phyloP scores from a whole-genome alignment of 2,113 vertebrate species.

The Ptychochromis oligacanthus region DNA sequence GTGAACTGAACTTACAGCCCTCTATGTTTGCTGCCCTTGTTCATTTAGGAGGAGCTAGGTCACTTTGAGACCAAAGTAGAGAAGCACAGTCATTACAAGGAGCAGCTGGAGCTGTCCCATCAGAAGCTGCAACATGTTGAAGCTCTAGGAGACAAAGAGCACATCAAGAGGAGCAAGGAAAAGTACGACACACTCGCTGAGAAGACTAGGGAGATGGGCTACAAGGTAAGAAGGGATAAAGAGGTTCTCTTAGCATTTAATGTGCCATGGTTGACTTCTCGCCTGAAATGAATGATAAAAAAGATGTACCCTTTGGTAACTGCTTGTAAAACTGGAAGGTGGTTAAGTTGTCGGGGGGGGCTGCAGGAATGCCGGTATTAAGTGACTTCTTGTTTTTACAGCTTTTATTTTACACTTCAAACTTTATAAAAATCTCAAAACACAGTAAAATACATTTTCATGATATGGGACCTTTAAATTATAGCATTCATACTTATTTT shows the following conservation, averaged over 20 bases:
- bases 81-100: constrained; percentile 95
- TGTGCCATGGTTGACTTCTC: background rate
- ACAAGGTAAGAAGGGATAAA: constrained; percentile 83
- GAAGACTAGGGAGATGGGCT: constrained; percentile 92
- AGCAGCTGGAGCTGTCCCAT: constrained; percentile 94
- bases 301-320: background rate
- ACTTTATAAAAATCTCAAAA: background rate
- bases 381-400: background rate
- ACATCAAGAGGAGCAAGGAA: constrained; percentile 87
- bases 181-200: constrained; percentile 88
- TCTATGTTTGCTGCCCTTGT: background rate
- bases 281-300: background rate
- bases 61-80: constrained; percentile 97
- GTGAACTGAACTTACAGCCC: background rate
- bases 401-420: background rate
- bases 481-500: no score
- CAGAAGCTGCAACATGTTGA: constrained; percentile 92
- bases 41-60: constrained; percentile 89
- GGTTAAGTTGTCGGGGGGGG: background rate
- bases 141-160: constrained; percentile 86
- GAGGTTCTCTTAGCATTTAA: background rate
- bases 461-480: no score
- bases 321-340: background rate
- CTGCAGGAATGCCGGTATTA: background rate
- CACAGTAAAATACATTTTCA: no score